Base-by-base conservation (phyloP, 1,140 invertebrate genomes). In the Hycleus phaleratus region DNA sequence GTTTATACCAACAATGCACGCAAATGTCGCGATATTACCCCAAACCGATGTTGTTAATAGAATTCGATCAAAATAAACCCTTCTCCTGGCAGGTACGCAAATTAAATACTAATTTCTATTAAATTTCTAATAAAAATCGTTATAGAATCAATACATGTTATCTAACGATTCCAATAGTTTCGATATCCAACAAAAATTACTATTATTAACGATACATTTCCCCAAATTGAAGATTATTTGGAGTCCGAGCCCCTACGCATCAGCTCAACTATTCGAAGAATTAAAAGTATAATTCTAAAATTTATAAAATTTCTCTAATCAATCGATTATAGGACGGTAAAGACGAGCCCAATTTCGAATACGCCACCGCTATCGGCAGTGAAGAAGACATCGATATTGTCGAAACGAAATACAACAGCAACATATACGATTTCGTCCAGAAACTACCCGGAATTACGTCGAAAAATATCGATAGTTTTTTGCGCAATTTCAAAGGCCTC, bases 41-140 rank as follows among this genome's bases (percentile, higher is more conserved):
- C 18, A 88, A 89, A 67, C 90, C 93, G 0, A 88, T 97, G 71
- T 77, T 98, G n/a, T 81, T 98, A 0, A 97, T 98, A 56, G 95
- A 98, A 77, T 97, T 98, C 78, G 94, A 97, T 79, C 86, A 93
- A 70, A 93, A 91, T 67, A 93, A 93, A 75, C 86, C 92, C 10
- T 97, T 97, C 70, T 84, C 83, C 68, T 77, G 95, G 57, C 91
- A 93, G 80, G 91, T 90, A 77, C 2, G 0, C 4, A 11, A 6
- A 67, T 50, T 59, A 60, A 46, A 3, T 24, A 2, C 40, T 2
- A 4, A n/a, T 42, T 8, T 42, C 2, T 3, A n/a, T 10, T 3
- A 11, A 7, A 9, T 7, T 42, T 42, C 4, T 42, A 32, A 4
- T 5, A 1, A 5, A 1, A 32, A 45, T 61, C 66, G 62, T 73